A percentile compares a stretch with the other conserved stretches of the same genome.
These are phyloP conservation scores for Bubo blakistoni DNA, from an alignment of 2,113 vertebrate genomes.

Conservation along the genomic window DNA sequence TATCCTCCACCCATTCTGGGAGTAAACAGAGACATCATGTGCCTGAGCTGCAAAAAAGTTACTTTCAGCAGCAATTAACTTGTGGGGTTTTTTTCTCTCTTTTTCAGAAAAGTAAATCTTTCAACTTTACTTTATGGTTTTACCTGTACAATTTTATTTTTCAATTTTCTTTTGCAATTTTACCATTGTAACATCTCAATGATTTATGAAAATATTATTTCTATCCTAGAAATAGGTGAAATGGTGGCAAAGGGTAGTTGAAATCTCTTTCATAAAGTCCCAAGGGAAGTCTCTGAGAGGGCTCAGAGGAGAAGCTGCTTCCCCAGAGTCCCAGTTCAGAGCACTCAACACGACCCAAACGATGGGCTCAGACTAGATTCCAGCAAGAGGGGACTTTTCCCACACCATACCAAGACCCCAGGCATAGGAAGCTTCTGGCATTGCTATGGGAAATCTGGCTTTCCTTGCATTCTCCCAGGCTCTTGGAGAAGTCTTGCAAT, in stretches of 20 bases:
- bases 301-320: background rate
- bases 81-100: background rate
- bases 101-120: background rate
- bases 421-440: background rate
- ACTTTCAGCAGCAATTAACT: background rate
- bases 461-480: background rate
- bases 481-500: background rate
- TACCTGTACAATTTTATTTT: background rate
- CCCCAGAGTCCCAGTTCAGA: background rate
- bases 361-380: background rate
- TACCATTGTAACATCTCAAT: background rate
- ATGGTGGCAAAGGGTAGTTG: background rate
- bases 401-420: background rate
- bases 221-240: background rate
- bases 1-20: background rate
- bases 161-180: background rate
- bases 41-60: background rate
- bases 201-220: background rate
- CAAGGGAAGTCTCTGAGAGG: background rate
- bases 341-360: fast-evolving
- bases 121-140: background rate
- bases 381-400: background rate
- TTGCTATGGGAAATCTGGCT: background rate
- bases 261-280: background rate
- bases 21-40: constrained; percentile 13